These are phyloP conservation scores for Plebejus melissa DNA, from an alignment of 2,888 invertebrate species.

Conservation along the genomic window DNA sequence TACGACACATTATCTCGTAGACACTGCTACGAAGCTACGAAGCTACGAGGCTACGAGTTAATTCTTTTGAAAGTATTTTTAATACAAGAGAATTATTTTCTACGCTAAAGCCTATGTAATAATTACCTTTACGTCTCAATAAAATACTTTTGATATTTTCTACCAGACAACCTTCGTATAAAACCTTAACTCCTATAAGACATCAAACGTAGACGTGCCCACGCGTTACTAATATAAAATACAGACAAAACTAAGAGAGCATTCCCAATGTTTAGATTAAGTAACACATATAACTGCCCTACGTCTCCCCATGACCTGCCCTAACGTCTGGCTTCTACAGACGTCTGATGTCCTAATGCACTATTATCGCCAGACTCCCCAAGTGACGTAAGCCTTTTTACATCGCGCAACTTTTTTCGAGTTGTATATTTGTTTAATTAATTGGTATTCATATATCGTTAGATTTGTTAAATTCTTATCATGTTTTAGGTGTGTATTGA, in stretches of 20 bases:
- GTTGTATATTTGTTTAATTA: background rate
- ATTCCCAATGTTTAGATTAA: conserved; percentile 26
- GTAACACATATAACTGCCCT: conserved; percentile 30
- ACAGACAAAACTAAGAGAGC: background rate
- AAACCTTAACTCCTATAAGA: background rate
- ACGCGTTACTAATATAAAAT: background rate
- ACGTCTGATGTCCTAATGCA: conserved; percentile 37
- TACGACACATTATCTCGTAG: background rate
- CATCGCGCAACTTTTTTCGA: background rate
- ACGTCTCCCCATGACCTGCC: conserved; percentile 55
- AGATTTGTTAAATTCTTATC: background rate
- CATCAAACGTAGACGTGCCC: background rate
- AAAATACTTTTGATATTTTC: background rate
- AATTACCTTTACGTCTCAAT: background rate
- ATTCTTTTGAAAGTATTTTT: too few species aligned
- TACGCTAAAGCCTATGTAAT: background rate
- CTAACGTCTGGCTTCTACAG: conserved; percentile 52
- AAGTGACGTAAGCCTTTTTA: conserved; percentile 27
- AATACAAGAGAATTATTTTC: too few species aligned
- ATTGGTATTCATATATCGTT: background rate
- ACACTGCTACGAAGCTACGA: background rate
- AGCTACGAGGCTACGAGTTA: too few species aligned
- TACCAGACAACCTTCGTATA: background rate
- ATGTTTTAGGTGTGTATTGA: background rate
- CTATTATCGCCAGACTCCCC: conserved; percentile 34